Conservation (phyloP, 2,888 invertebrate species). For the Ormyrus pomaceus region DNA sequence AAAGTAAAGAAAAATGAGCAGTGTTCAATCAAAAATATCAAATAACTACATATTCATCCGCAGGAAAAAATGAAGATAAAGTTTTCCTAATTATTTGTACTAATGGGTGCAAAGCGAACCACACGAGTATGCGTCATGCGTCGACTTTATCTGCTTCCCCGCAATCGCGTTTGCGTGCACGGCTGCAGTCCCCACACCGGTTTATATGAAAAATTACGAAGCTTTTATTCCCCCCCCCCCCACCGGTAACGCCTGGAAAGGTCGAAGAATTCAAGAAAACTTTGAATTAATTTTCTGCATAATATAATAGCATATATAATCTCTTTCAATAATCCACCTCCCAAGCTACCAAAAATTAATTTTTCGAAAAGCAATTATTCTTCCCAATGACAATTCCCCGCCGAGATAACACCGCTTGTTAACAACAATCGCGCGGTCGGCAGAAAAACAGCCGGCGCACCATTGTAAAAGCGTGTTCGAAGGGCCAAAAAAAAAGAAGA, state of each 20-base stretch:
- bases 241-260: background rate
- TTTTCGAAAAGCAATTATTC: background rate
- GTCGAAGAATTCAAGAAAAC: background rate
- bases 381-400: background rate
- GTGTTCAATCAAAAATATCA: too few relatives aligned
- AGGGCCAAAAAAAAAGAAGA: background rate
- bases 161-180: constrained; percentile 29
- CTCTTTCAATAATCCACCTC: background rate
- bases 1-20: too few relatives aligned
- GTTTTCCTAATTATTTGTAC: constrained; percentile 13
- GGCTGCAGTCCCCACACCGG: background rate
- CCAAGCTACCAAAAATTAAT: background rate
- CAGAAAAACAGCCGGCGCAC: background rate
- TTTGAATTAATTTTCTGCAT: background rate
- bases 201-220: constrained; percentile 33
- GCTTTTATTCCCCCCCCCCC: constrained; percentile 14
- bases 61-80: background rate
- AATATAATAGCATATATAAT: background rate
- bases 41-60: too few relatives aligned
- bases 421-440: background rate
- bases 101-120: constrained; percentile 11
- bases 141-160: constrained; percentile 24
- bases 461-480: background rate
- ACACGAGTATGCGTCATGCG: constrained; percentile 12
- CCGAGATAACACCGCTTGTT: background rate